Conservation (phyloP, 1,140 invertebrate species). For the Trichogramma pretiosum region DNA sequence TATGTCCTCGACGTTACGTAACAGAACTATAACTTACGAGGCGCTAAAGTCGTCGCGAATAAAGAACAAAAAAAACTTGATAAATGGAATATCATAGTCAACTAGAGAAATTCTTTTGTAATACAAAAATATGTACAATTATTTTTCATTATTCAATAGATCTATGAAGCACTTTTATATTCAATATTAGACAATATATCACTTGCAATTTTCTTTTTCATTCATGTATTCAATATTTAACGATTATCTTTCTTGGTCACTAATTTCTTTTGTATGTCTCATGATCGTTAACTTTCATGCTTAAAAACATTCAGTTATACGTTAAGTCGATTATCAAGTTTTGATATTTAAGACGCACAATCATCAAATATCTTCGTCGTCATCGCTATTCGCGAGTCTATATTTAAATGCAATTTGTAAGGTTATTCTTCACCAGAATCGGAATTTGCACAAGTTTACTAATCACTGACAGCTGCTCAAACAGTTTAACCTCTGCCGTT, state of each 20-base stretch:
- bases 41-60: neutral
- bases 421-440: too few species aligned
- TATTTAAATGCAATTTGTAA: constrained; percentile 11
- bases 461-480: too few species aligned
- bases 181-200: constrained; percentile 19
- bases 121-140: constrained; percentile 25
- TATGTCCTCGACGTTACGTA: constrained; percentile 4
- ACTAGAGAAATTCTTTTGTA: constrained; percentile 15
- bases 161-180: constrained; percentile 20
- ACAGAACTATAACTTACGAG: constrained; percentile 7
- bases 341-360: constrained; percentile 2
- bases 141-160: constrained; percentile 13
- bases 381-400: constrained; percentile 7
- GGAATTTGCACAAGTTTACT: too few species aligned
- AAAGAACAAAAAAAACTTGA: constrained; percentile 12
- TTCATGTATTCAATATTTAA: constrained; percentile 12
- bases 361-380: constrained; percentile 4
- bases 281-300: too few species aligned
- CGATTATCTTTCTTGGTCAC: constrained; percentile 1
- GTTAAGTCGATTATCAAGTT: constrained; percentile 5
- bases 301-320: constrained; percentile 10
- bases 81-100: constrained; percentile 19
- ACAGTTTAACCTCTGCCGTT: too few species aligned
- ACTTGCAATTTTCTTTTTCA: constrained; percentile 18
- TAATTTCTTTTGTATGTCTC: neutral